These are phyloP conservation scores for Cerastis rubricosa DNA, from an alignment of 2,888 invertebrate genomes.

Conservation along the genomic window DNA sequence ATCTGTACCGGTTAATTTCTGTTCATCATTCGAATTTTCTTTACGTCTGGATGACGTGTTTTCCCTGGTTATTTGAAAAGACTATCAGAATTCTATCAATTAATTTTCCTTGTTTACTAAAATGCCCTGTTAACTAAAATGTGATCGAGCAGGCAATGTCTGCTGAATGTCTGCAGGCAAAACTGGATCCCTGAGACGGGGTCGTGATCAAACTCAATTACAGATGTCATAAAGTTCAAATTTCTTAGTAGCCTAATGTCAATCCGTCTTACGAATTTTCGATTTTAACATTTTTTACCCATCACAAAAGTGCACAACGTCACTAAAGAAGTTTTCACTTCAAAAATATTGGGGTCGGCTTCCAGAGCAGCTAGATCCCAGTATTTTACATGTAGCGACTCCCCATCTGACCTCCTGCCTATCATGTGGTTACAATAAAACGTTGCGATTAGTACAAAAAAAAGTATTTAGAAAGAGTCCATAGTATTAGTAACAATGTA, in stretches of 20 bases:
- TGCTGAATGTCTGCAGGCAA: too few relatives aligned
- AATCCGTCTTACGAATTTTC: too few relatives aligned
- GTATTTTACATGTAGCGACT: neutral
- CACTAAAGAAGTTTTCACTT: too few relatives aligned
- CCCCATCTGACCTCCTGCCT: neutral
- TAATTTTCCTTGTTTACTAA: neutral
- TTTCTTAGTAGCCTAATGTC: too few relatives aligned
- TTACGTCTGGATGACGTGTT: neutral
- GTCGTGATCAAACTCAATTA: too few relatives aligned
- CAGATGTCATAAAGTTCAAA: too few relatives aligned
- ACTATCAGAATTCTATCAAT: neutral
- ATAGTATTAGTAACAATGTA: neutral
- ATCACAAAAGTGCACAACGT: too few relatives aligned
- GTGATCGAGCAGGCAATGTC: too few relatives aligned
- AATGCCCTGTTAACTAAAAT: too few relatives aligned
- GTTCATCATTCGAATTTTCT: neutral
- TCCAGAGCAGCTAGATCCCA: neutral
- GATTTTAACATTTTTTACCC: too few relatives aligned
- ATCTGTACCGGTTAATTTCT: neutral
- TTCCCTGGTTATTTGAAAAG: neutral
- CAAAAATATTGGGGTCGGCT: neutral
- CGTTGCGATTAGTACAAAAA: neutral
- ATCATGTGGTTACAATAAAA: slow-evolving; percentile 12
- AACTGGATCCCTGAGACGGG: too few relatives aligned
- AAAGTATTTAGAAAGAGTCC: neutral